Conservation (phyloP, 2,797 vertebrate genomes). For the Myripristis murdjan region DNA sequence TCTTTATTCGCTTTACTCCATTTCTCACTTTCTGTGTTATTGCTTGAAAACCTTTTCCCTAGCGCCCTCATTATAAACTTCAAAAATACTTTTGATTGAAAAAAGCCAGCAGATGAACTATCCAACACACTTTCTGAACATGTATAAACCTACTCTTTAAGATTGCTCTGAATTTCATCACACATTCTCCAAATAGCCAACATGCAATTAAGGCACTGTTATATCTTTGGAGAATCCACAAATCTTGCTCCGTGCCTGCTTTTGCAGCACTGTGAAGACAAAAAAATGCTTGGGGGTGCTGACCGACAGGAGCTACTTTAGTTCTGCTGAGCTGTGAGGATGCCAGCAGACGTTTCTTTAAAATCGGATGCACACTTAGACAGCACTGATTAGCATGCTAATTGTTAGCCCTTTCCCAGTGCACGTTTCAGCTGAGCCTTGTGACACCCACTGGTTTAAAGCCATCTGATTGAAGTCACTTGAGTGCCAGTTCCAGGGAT, state of each 20-base stretch:
- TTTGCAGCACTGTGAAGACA: conserved; percentile 13
- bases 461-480: conserved; percentile 34
- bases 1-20: conserved; percentile 26
- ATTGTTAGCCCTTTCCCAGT: conserved; percentile 20
- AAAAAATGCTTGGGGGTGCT: conserved; percentile 7
- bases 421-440: conserved; percentile 2
- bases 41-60: conserved; percentile 32
- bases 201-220: conserved; percentile 63
- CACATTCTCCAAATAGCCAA: conserved; percentile 60
- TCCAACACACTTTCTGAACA: conserved; percentile 38
- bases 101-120: conserved; percentile 25
- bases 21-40: conserved; percentile 27
- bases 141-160: conserved; percentile 17
- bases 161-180: conserved; percentile 76
- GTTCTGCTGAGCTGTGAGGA: conserved; percentile 50
- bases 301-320: conserved; percentile 19
- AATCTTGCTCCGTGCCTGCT: conserved; percentile 28
- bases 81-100: conserved; percentile 44
- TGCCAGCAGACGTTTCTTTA: conserved; percentile 31
- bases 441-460: conserved; percentile 23
- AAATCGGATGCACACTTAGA: conserved; percentile 24
- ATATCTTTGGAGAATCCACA: conserved; percentile 53
- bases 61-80: conserved; percentile 62
- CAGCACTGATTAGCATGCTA: conserved; percentile 42
- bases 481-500: conserved; percentile 58